These are phyloP conservation scores for Parnassius smintheus DNA, from an alignment of 2,888 invertebrate species.

Conservation along the genomic window DNA sequence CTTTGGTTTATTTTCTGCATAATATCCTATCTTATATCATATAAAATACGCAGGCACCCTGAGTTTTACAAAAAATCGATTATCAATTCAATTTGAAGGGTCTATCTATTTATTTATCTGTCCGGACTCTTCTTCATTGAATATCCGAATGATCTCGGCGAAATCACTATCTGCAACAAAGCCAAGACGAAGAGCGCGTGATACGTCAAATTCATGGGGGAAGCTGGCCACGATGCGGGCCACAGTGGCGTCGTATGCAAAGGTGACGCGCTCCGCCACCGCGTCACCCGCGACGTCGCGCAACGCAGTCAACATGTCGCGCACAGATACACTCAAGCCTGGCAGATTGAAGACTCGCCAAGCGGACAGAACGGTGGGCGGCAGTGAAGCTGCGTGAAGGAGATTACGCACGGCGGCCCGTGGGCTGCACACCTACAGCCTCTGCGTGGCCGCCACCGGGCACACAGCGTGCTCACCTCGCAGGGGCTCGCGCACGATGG, in stretches of 20 bases:
- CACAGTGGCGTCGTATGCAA: constrained; percentile 45
- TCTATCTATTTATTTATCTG: too few species aligned
- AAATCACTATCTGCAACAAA: constrained; percentile 54
- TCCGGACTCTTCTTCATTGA: constrained; percentile 42
- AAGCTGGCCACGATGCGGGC: constrained; percentile 54
- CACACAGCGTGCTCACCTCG: constrained; percentile 46
- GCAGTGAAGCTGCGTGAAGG: constrained; percentile 49
- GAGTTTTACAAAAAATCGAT: too few species aligned
- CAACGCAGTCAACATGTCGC: constrained; percentile 55
- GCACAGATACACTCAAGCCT: constrained; percentile 54
- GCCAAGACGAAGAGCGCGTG: constrained; percentile 54
- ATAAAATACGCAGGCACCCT: too few species aligned
- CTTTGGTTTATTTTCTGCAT: too few species aligned
- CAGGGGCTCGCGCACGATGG: constrained; percentile 64
- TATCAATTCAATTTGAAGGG: too few species aligned
- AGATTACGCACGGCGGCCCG: constrained; percentile 53
- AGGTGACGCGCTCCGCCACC: constrained; percentile 48
- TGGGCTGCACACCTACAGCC: constrained; percentile 62
- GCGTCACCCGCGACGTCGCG: constrained; percentile 50
- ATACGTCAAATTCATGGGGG: constrained; percentile 55
- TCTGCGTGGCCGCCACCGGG: constrained; percentile 53
- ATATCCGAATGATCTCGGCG: constrained; percentile 51
- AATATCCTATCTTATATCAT: too few species aligned
- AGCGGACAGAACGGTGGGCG: constrained; percentile 41
- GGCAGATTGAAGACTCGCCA: constrained; percentile 60